Conservation (phyloP, 2,797 vertebrate genomes). For the Pipistrellus kuhlii region DNA sequence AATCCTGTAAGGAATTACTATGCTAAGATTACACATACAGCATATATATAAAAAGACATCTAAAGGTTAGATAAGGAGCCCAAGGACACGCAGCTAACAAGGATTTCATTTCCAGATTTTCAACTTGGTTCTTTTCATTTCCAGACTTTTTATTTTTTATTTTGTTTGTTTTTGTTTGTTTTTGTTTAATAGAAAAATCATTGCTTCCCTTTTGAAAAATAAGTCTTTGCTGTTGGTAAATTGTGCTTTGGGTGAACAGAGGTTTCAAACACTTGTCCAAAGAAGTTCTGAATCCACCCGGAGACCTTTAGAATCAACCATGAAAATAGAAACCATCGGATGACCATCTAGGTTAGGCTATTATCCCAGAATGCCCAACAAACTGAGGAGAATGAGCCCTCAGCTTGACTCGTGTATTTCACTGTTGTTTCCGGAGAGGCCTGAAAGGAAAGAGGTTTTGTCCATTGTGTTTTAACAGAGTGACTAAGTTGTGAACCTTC, state of each 20-base stretch:
- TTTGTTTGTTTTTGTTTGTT: neutral
- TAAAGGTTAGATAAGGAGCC: constrained; percentile 15
- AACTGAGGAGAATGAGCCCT: constrained; percentile 63
- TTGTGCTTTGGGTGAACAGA: neutral
- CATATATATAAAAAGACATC: neutral
- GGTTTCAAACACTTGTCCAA: constrained; percentile 17
- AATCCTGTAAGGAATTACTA: constrained; percentile 1
- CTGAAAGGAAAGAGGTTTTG: constrained; percentile 59
- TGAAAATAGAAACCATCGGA: constrained; percentile 62
- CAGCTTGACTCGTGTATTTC: constrained; percentile 57
- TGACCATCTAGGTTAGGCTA: constrained; percentile 38
- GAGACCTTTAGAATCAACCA: constrained; percentile 59
- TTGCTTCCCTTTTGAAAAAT: constrained; percentile 32
- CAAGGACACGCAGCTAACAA: neutral
- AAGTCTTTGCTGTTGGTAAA: neutral
- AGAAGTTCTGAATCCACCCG: constrained; percentile 45
- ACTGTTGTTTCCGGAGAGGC: constrained; percentile 64
- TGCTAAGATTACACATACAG: neutral
- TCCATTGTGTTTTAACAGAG: constrained; percentile 69
- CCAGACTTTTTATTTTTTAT: neutral
- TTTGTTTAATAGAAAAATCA: constrained; percentile 2
- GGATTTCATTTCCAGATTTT: neutral
- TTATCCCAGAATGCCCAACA: constrained; percentile 42
- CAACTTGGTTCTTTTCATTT: neutral
- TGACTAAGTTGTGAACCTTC: constrained; percentile 67